Percentiles rank a stretch among this genome's conserved stretches.
Conservation (phyloP, 2,113 vertebrate species). For the Procapra przewalskii region DNA sequence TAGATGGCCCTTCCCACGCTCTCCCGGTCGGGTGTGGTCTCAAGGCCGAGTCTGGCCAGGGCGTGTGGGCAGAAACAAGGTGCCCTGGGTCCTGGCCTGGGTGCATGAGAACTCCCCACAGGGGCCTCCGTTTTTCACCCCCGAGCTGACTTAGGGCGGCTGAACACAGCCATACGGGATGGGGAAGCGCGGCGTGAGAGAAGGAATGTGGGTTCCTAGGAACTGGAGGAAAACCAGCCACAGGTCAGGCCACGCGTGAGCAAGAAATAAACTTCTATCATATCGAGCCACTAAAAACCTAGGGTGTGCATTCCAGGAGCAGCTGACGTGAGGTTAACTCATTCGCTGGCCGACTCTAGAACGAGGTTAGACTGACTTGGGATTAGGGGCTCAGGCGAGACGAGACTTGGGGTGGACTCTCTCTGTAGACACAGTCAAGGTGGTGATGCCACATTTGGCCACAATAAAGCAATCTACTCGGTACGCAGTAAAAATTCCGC, state of each 20-base stretch:
- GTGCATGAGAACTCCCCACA: background rate
- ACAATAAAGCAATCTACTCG: background rate
- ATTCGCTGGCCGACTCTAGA: background rate
- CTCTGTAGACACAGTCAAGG: background rate
- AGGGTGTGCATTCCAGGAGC: background rate
- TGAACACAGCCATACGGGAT: accelerated
- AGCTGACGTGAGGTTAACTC: background rate
- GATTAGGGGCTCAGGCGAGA: background rate
- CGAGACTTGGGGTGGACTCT: background rate
- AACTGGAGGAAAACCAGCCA: background rate
- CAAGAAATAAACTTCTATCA: background rate
- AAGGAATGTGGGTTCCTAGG: background rate
- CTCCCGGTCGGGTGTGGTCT: background rate
- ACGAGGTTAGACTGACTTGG: background rate
- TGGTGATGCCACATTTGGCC: background rate
- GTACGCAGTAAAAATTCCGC: background rate
- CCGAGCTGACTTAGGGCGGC: background rate
- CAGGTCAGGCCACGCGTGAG: background rate
- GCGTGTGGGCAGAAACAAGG: accelerated
- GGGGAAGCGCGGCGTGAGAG: background rate
- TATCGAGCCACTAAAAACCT: background rate
- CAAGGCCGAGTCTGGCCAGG: background rate
- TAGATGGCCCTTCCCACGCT: background rate
- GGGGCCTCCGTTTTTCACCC: background rate
- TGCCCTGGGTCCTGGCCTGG: background rate